These are phyloP conservation scores for Cryptocephalus primarius DNA, from an alignment of 2,888 invertebrate species.

Conservation along the genomic window DNA sequence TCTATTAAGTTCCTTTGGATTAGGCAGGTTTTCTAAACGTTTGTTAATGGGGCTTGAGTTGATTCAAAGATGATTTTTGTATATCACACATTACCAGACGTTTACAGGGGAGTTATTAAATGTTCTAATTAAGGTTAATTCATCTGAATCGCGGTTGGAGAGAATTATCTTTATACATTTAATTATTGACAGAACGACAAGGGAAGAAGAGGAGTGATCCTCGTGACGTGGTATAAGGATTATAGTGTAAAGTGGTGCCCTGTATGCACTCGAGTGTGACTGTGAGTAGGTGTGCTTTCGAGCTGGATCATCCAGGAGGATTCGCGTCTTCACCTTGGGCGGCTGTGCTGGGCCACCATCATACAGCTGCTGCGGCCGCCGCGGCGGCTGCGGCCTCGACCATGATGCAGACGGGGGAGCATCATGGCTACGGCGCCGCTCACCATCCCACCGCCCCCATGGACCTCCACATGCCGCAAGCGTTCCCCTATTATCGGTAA, in stretches of 20 bases:
- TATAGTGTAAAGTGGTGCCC: slow-evolving; percentile 10
- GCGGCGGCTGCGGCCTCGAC: slow-evolving; percentile 36
- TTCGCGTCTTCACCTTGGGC: slow-evolving; percentile 68
- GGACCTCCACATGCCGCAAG: slow-evolving; percentile 87
- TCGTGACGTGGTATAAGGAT: no score
- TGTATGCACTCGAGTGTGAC: slow-evolving; percentile 33
- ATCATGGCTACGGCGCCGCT: slow-evolving; percentile 47
- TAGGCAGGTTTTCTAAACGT: no score
- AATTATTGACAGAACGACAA: no score
- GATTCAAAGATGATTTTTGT: no score
- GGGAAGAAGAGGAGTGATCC: no score
- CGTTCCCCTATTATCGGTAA: slow-evolving; percentile 85
- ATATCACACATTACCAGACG: no score
- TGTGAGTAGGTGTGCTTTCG: slow-evolving; percentile 28
- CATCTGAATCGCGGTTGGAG: no score
- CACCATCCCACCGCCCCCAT: slow-evolving; percentile 53
- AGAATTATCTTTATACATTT: no score
- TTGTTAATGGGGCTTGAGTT: no score
- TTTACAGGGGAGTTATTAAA: no score
- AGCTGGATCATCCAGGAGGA: slow-evolving; percentile 68
- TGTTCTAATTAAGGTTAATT: no score
- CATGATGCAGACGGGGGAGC: slow-evolving; percentile 39
- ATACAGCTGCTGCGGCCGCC: slow-evolving; percentile 36
- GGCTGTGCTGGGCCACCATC: slow-evolving; percentile 57
- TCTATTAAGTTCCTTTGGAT: no score